Evolutionary conservation across 30 jellyfish, hydroid and myxozoan species (phyloP).

Genomic region (Morbakka virulenta): DNA sequence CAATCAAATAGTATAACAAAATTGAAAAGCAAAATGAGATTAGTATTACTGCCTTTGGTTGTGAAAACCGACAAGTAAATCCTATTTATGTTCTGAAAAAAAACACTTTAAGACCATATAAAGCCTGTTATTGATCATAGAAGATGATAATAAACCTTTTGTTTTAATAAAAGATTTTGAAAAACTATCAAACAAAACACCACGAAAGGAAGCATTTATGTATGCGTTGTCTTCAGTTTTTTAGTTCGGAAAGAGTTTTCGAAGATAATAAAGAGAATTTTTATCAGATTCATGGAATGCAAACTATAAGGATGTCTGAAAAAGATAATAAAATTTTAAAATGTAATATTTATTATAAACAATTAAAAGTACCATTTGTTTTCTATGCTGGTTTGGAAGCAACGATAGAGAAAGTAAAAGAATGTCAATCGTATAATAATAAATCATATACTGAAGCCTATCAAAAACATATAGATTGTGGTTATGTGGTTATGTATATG

Average conservation of each 20-base stretch:
- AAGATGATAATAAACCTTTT: conserved; percentile 34
- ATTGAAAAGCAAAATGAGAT: no score
- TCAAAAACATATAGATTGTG: conserved; percentile 23
- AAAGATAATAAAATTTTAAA: conserved; percentile 7
- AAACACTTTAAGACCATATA: no score
- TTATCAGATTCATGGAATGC: conserved; percentile 25
- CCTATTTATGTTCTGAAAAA: conserved; percentile 10
- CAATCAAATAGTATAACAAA: no score
- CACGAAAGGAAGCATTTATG: conserved; percentile 19
- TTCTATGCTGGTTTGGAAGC: conserved; percentile 56
- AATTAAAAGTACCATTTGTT: conserved; percentile 43
- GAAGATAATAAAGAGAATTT: conserved; percentile 17
- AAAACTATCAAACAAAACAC: conserved; percentile 12
- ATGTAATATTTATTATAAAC: conserved; percentile 11
- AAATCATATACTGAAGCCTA: no score
- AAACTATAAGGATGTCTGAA: conserved; percentile 26
- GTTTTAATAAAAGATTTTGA: conserved; percentile 26
- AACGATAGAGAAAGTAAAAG: conserved; percentile 20
- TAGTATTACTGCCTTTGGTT: conserved; percentile 12
- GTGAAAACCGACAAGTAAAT: no score
- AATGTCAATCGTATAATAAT: conserved; percentile 1
- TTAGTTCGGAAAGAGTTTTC: conserved; percentile 2
- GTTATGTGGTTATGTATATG: conserved; percentile 23
- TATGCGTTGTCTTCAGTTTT: conserved; percentile 41
- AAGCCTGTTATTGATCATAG: conserved; percentile 14